Percentiles rank a stretch among this genome's conserved stretches.
Evolutionary conservation across 2,113 vertebrate species (phyloP).

Genomic region (Piliocolobus tephrosceles): DNA sequence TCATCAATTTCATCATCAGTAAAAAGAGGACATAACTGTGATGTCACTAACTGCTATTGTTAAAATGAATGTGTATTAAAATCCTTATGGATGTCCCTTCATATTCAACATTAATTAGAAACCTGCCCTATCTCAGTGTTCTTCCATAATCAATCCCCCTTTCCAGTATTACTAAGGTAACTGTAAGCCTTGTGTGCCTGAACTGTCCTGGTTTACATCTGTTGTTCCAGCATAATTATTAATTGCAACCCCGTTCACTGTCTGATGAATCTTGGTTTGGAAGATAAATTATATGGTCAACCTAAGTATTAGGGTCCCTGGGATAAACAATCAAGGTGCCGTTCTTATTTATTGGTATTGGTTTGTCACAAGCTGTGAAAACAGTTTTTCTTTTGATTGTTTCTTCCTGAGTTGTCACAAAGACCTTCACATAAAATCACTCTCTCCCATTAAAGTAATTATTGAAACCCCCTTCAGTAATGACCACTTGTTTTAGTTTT

Average conservation of each 20-base stretch:
- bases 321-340: conserved; percentile 61
- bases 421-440: conserved; percentile 78
- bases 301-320: conserved; percentile 39
- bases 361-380: conserved; percentile 82
- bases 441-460: conserved; percentile 85
- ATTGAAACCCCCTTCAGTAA: conserved; percentile 76
- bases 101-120: conserved; percentile 14
- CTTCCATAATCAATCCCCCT: background rate
- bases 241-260: conserved; percentile 5
- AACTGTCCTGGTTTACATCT: conserved; percentile 33
- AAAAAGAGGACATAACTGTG: background rate
- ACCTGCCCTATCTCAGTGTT: background rate
- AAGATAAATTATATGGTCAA: conserved; percentile 64
- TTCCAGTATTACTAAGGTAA: background rate
- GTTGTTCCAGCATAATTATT: conserved; percentile 44
- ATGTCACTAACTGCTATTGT: background rate
- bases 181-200: background rate
- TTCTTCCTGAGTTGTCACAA: conserved; percentile 84
- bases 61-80: conserved; percentile 19
- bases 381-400: conserved; percentile 82
- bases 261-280: conserved; percentile 17
- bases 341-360: conserved; percentile 75
- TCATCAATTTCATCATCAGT: conserved; percentile 19
- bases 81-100: background rate
- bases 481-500: conserved; percentile 73